Conservation (phyloP, 2,113 vertebrate genomes). For the Podarcis raffonei region DNA sequence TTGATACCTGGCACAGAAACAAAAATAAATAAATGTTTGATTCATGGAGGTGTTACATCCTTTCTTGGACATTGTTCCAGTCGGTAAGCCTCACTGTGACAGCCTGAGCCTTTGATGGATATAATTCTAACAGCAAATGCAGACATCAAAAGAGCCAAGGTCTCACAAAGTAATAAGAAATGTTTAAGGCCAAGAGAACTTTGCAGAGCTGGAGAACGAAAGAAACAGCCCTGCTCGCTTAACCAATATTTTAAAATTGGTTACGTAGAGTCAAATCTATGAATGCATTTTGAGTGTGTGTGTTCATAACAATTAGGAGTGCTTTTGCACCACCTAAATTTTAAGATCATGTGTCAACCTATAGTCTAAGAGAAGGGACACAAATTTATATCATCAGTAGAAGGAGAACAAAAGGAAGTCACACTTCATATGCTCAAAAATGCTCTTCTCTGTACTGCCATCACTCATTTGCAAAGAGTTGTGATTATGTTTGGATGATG, state of each 20-base stretch:
- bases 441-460: not conserved
- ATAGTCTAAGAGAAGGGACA: not conserved
- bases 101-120: constrained; percentile 8
- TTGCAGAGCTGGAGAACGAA: not conserved
- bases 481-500: not conserved
- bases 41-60: not conserved
- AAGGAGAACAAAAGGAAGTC: not conserved
- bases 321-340: not conserved
- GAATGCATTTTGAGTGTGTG: not conserved
- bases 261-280: not conserved
- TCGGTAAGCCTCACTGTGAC: not conserved
- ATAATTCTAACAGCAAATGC: constrained; percentile 15
- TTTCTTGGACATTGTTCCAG: constrained; percentile 27
- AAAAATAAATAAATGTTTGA: not conserved
- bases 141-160: not conserved
- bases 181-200: constrained; percentile 19
- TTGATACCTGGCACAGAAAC: not conserved
- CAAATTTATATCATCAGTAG: not conserved
- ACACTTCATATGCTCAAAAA: not conserved
- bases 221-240: not conserved
- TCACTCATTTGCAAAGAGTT: not conserved
- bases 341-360: not conserved
- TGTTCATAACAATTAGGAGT: not conserved
- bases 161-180: constrained; percentile 5
- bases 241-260: not conserved